Conservation (phyloP, 2,113 vertebrate species). For the Urocitellus parryii region DNA sequence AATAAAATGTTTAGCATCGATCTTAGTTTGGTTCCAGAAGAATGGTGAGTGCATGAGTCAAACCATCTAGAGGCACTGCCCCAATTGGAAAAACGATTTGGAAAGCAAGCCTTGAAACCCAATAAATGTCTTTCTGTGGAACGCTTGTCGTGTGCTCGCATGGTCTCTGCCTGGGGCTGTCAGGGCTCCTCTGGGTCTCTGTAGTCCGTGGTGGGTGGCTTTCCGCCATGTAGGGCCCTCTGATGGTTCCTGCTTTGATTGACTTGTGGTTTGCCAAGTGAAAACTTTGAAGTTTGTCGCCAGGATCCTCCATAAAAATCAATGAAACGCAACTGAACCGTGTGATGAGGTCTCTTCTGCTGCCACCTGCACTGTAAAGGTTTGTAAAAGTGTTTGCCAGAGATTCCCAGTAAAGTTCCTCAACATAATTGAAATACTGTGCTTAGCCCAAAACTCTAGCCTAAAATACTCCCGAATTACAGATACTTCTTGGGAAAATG, state of each 20-base stretch:
- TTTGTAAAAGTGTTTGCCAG: constrained; percentile 46
- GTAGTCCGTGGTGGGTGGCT: constrained; percentile 25
- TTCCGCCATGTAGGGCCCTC: constrained; percentile 84
- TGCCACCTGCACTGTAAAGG: constrained; percentile 53
- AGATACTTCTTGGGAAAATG: background rate
- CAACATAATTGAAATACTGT: constrained; percentile 49
- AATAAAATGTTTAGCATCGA: constrained; percentile 46
- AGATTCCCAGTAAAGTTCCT: constrained; percentile 57
- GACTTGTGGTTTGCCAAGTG: constrained; percentile 91
- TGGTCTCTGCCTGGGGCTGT: constrained; percentile 85
- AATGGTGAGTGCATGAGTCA: too few relatives aligned
- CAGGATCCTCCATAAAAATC: constrained; percentile 86
- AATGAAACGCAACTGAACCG: constrained; percentile 84
- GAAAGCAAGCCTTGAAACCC: background rate
- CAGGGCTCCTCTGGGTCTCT: constrained; percentile 71
- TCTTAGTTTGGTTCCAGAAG: too few relatives aligned
- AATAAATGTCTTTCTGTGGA: background rate
- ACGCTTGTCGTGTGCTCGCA: constrained; percentile 82
- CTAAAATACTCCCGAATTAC: background rate
- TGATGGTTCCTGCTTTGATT: constrained; percentile 88
- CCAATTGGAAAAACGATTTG: background rate
- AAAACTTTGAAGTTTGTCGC: constrained; percentile 89
- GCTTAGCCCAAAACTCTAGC: constrained; percentile 40
- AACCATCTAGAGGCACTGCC: background rate
- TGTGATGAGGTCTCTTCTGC: background rate